Evolutionary conservation across 2,797 vertebrate genomes (phyloP).

Genomic region (Diceros bicornis): DNA sequence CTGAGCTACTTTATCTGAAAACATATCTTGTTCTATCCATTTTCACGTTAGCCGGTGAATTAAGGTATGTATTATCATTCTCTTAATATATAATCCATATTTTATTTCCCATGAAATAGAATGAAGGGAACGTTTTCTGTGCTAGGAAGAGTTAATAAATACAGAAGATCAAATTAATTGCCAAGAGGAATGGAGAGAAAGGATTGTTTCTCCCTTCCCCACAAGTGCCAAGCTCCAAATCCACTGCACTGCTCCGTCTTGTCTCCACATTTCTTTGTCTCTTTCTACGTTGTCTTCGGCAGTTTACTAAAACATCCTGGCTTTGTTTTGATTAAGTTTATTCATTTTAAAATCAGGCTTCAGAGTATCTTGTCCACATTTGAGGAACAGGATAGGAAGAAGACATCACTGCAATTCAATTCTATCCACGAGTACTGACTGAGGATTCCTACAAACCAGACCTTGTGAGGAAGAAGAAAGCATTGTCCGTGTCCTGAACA

Average conservation of each 20-base stretch:
- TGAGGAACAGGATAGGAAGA: not conserved
- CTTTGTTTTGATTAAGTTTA: not conserved
- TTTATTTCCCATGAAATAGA: slow-evolving; percentile 52
- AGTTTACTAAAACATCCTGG: not conserved
- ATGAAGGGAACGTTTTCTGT: not conserved
- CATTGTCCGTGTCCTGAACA: not conserved
- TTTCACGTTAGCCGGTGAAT: slow-evolving; percentile 25
- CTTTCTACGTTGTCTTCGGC: not conserved
- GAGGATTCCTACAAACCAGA: not conserved
- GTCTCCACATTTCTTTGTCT: not conserved
- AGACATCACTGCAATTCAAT: not conserved
- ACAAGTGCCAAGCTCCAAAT: not conserved
- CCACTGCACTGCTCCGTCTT: not conserved
- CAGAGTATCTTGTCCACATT: not conserved
- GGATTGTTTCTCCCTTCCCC: not conserved
- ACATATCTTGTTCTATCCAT: slow-evolving; percentile 58
- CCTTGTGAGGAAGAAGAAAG: not conserved
- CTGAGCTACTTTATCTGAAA: slow-evolving; percentile 81
- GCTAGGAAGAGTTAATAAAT: not conserved
- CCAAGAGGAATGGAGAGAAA: slow-evolving; percentile 3
- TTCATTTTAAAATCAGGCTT: slow-evolving; percentile 13
- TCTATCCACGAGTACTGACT: not conserved
- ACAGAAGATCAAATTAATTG: slow-evolving; percentile 27
- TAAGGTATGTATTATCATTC: slow-evolving; percentile 31
- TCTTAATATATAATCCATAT: slow-evolving; percentile 25